Conservation (phyloP, 1,140 invertebrate species). For the Cyphomyrmex costatus region DNA sequence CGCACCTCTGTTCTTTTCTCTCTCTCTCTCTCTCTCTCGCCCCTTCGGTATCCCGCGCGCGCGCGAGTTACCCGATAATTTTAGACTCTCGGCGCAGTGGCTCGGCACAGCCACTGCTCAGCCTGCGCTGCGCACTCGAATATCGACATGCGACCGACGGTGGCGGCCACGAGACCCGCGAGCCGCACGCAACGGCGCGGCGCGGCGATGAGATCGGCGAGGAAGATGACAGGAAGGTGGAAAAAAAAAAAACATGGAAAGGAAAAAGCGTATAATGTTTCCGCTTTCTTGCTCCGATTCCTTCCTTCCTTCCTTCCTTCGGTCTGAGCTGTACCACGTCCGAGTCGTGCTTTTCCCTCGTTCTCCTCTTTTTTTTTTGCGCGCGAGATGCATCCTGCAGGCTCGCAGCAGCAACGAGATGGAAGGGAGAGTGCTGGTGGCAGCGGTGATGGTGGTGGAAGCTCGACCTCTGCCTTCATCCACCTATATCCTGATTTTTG, state of each 20-base stretch:
- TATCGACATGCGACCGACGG: slow-evolving; percentile 81
- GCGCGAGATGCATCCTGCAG: neutral
- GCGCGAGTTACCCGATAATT: slow-evolving; percentile 81
- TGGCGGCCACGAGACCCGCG: slow-evolving; percentile 64
- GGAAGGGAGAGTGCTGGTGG: neutral
- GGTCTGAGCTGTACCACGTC: neutral
- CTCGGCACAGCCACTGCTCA: slow-evolving; percentile 82
- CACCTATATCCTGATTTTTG: slow-evolving; percentile 7
- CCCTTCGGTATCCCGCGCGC: slow-evolving; percentile 28
- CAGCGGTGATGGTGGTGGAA: neutral
- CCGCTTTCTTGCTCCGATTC: slow-evolving; percentile 18
- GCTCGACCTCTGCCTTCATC: slow-evolving; percentile 19
- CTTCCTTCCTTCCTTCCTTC: slow-evolving; percentile 13
- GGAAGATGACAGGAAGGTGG: slow-evolving; percentile 5
- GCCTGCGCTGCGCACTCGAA: slow-evolving; percentile 83
- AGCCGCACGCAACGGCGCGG: slow-evolving; percentile 45
- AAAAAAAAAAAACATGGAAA: neutral
- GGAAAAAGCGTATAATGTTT: slow-evolving; percentile 3
- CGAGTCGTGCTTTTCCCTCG: neutral
- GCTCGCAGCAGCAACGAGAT: neutral
- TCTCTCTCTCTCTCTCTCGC: slow-evolving; percentile 75
- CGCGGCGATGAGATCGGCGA: slow-evolving; percentile 48
- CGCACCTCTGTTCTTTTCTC: slow-evolving; percentile 87
- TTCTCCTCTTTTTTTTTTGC: neutral
- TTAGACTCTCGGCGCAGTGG: slow-evolving; percentile 83